Base-by-base conservation (phyloP, 2,888 invertebrate species). In the Metellina segmentata region DNA sequence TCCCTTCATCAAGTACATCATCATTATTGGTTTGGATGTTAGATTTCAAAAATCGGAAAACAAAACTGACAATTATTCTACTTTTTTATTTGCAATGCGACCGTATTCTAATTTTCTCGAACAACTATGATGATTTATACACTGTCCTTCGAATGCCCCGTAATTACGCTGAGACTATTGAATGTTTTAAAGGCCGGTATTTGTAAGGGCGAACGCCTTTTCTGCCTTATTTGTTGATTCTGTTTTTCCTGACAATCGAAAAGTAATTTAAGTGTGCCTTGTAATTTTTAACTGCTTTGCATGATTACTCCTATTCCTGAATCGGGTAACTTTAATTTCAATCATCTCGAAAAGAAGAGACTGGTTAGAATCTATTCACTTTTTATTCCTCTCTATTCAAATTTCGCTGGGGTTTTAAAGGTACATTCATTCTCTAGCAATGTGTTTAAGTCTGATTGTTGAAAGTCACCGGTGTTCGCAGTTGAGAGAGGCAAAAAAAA, bases 271-370 rank as follows among this genome's bases (percentile, higher is more conserved):
- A 75, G 11, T n/a, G 79, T 71, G 9, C 74, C 85, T 85, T 90
- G 78, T 79, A 85, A 85, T 90, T 83, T 90, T 90, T 85, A 90
- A 90, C 83, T 90, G 77, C 70, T 85, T 90, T 90, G 89, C 89
- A 90, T 90, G 89, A 90, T 90, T 90, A 85, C 69, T 71, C 52
- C 74, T 19, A 61, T 70, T 81, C 49, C 75, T 0, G 81, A 75
- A 74, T 75, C 13, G 69, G 19, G 16, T 16, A 16, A 71, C 19
- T 61, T 61, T 61, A 53, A 79, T 53, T 79, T 87, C 85, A 70
- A 53, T 75, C 75, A 77, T 49, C 51, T 61, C 13, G 9, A 51
- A 78, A 78, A 85, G 85, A 85, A 86, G 69, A 70, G 85, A 70
- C 52, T 70, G 85, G 78, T 86, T 78, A 86, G 61, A 51, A 78